Evolutionary conservation across 2,797 vertebrate species (phyloP), one percentile per base, ranked within the genome.

Genomic region (Rousettus madagascariensis): DNA sequence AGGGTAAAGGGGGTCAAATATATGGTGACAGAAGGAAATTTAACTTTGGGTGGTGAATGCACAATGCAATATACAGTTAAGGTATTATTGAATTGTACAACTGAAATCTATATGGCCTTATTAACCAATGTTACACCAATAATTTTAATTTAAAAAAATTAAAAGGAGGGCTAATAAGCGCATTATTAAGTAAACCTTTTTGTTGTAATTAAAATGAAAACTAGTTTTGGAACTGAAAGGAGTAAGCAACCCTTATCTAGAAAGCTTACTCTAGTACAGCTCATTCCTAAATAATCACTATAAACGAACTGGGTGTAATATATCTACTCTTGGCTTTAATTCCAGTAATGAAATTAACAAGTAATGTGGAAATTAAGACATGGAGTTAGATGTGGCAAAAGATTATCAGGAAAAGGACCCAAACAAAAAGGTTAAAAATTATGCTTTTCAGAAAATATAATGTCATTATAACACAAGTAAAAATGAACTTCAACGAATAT

Each of bases 291-390:
- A 65, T 51, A 96, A 90, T 66, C 83, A 82, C 79, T 63, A 74
- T 28, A 87, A 66, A 92, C 38, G 87, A 86, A 71, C 38, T 86
- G 22, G 3, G 30, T 72, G 71, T 26, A 78, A 69, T 49, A 74
- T 65, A 51, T 30, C 78, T 68, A 78, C 8, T 33, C 72, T 79
- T 79, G 13, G 77, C 28, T 49, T 85, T 57, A 92, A 66, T 38
- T 85, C 16, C n/a, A 86, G 75, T 80, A 93, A 91, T 74, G 86
- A 77, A 90, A 94, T 51, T 79, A 91, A 61, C 22, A 95, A 91
- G 41, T 30, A 72, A 84, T 72, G 59, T 93, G n/a, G 38, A 49
- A 94, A 94, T 71, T 79, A 87, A 78, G 57, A 22, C 55, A 90
- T 38, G 8, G 61, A 92, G 38, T 55, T 49, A 78, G 16, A 49